Conservation (phyloP, 2,797 vertebrate genomes). For the Aplochiton taeniatus region DNA sequence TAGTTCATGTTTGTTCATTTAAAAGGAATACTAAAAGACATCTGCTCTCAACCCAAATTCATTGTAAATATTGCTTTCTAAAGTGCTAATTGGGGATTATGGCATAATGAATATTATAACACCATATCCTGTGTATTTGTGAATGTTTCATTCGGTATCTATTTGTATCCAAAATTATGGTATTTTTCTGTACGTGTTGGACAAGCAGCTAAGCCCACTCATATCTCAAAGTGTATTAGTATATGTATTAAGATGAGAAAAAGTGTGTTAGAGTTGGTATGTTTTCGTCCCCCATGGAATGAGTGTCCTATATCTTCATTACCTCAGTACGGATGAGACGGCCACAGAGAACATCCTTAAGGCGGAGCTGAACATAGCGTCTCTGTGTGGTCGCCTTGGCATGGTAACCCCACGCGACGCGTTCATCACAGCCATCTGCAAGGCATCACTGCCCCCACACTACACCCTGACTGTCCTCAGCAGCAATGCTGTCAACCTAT, state of each 20-base stretch:
- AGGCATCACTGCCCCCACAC: slow-evolving; percentile 96
- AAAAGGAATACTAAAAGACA: no score
- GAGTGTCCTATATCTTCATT: not conserved
- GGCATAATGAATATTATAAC: not conserved
- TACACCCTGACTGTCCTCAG: slow-evolving; percentile 94
- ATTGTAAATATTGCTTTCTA: no score
- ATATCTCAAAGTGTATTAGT: no score
- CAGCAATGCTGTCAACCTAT: slow-evolving; percentile 80
- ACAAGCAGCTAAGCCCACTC: no score
- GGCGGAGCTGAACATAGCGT: slow-evolving; percentile 95
- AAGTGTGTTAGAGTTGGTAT: not conserved
- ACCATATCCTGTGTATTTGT: not conserved
- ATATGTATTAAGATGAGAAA: no score
- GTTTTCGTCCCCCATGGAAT: not conserved
- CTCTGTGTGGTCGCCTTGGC: slow-evolving; percentile 91
- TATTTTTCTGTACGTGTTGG: no score
- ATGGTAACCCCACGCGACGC: slow-evolving; percentile 96
- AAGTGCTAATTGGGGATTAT: no score
- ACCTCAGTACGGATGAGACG: slow-evolving; percentile 92
- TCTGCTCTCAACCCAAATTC: no score
- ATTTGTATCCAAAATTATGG: no score
- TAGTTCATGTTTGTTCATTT: no score
- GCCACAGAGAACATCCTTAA: slow-evolving; percentile 98
- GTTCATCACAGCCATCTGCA: slow-evolving; percentile 98
- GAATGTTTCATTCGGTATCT: not conserved